Base-by-base conservation (phyloP, 2,113 vertebrate genomes). In the Limanda limanda region DNA sequence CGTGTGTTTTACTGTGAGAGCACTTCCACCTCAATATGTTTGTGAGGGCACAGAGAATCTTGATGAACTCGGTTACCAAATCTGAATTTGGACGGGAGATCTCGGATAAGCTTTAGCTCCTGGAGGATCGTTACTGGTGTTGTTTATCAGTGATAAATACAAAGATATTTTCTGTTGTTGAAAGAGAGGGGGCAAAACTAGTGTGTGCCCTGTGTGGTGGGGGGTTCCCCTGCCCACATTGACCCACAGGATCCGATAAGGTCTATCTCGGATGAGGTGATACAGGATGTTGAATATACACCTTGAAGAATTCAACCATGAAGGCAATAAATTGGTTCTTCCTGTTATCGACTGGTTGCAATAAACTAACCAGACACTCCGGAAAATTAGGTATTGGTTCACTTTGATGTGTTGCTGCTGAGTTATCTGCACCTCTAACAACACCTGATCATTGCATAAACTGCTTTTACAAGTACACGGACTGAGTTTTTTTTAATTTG, bases 391-490 rank as follows among this genome's bases (percentile, higher is more conserved):
- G 17, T n/a, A 51, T 20, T 51, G 48, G 18, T 54, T n/a, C 51
- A n/a, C 51, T 21, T 54, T n/a, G 20, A 54, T 54, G 20, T 54
- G 51, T 54, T n/a, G 51, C 51, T 54, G 15, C 17, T 4, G 45
- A 48, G 45, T 4, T 3, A 54, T 54, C 51, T n/a, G 51, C 20
- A 54, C 20, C 20, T n/a, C 14, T 17, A 15, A 14, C 45, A 71
- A n/a, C 61, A 51, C 58, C 23, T 4, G 10, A 59, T 23, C 52
- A 27, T 24, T 18, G 9, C 31, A 25, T 10, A 23, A 25, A 17
- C 42, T 40, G 5, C 74, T 27, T 31, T 68, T 37, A 51, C 15
- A 73, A 21, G 42, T 25, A 23, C n/a, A 54, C 37, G 68, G 18
- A 24, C n/a, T 24, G 23, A 63, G 0, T 14, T 40, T 56, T 40